Percentiles rank a stretch among this genome's conserved stretches.
Conservation (phyloP, 2,888 invertebrate genomes). For the Drosophila conformis region DNA sequence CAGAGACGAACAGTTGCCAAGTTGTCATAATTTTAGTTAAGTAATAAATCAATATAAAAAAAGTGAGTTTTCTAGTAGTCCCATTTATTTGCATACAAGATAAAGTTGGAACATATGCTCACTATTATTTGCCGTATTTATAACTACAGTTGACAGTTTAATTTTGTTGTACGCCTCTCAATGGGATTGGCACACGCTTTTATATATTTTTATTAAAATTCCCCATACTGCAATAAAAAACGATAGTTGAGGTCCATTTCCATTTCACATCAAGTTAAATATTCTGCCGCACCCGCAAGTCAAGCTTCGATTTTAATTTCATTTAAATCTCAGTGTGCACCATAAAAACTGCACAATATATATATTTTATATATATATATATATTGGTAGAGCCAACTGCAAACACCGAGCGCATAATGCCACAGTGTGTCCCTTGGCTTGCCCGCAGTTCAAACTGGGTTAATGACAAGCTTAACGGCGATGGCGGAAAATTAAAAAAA, state of each 20-base stretch:
- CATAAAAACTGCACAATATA: conserved; percentile 58
- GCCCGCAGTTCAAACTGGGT: conserved; percentile 74
- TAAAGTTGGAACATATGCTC: conserved; percentile 13
- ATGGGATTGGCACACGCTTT: conserved; percentile 48
- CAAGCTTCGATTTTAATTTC: conserved; percentile 68
- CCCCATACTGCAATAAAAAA: conserved; percentile 56
- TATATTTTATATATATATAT: conserved; percentile 14
- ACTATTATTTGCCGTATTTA: background rate
- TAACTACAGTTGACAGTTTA: background rate
- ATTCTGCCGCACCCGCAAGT: conserved; percentile 66
- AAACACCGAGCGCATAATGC: conserved; percentile 14
- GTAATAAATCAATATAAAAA: background rate
- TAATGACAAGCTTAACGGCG: conserved; percentile 77
- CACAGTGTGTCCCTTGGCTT: conserved; percentile 23
- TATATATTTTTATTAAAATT: conserved; percentile 51
- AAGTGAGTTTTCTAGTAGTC: background rate
- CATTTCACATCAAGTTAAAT: conserved; percentile 68
- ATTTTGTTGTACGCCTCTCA: conserved; percentile 23
- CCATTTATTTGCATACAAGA: background rate
- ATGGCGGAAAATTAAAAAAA: conserved; percentile 72
- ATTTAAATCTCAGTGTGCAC: conserved; percentile 64
- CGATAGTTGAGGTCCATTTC: conserved; percentile 44
- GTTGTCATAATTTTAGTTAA: background rate
- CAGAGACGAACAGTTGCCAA: background rate
- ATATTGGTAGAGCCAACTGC: conserved; percentile 10